phyloP scores from a whole-genome alignment of 1,140 invertebrate species.

The Limonius californicus region DNA sequence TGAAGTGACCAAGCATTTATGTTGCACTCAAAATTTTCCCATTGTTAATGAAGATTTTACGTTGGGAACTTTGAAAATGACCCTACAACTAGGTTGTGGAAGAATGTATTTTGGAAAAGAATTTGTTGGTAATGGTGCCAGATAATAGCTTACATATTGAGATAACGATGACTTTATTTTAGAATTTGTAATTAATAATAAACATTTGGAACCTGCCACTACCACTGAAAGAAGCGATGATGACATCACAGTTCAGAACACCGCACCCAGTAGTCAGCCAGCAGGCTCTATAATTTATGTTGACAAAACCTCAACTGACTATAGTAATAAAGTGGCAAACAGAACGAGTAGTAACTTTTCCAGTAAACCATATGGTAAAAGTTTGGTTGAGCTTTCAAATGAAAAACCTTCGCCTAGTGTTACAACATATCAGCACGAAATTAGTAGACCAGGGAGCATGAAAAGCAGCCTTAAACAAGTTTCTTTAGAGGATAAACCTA shows the following conservation, averaged over 20 bases:
- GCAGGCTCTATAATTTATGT: no score
- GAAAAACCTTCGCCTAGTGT: no score
- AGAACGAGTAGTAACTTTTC: no score
- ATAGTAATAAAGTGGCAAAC: no score
- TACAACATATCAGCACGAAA: no score
- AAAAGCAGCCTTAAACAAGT: no score
- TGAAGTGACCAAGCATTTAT: slow-evolving; percentile 29
- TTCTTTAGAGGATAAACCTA: no score
- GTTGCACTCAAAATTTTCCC: slow-evolving; percentile 30
- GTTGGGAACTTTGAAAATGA: slow-evolving; percentile 45
- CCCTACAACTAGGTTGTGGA: slow-evolving; percentile 50
- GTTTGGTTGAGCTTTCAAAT: no score
- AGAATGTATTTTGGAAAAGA: slow-evolving; percentile 51
- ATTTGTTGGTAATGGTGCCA: slow-evolving; percentile 48
- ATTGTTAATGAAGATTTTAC: slow-evolving; percentile 35
- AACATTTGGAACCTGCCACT: neutral
- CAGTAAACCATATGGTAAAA: no score
- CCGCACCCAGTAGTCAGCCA: no score
- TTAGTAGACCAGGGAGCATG: no score
- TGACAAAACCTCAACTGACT: no score
- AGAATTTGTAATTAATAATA: neutral
- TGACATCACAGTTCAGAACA: neutral
- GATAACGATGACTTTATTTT: neutral
- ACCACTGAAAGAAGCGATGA: neutral
- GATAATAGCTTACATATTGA: neutral